These are phyloP conservation scores for Leucoma salicis DNA, from an alignment of 2,888 invertebrate species.

Conservation along the genomic window DNA sequence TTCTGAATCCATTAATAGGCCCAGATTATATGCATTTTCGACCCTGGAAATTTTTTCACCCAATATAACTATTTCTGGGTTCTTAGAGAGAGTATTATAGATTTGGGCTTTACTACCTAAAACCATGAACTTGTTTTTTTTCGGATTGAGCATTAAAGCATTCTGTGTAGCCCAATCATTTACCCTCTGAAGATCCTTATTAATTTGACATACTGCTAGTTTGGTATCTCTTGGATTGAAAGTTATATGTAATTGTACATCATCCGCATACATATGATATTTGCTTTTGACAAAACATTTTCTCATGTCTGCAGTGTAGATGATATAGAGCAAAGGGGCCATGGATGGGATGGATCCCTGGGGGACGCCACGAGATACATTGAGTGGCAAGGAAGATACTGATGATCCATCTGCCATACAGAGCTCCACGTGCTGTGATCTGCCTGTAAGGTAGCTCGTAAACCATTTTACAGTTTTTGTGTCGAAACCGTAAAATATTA, in stretches of 20 bases:
- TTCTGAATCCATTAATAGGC: too few relatives aligned
- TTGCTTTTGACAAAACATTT: not conserved
- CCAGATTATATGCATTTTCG: too few relatives aligned
- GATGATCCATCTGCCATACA: not conserved
- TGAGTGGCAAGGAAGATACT: too few relatives aligned
- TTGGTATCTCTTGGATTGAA: not conserved
- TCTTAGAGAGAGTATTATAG: too few relatives aligned
- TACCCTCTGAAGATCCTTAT: not conserved
- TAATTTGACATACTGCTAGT: too few relatives aligned
- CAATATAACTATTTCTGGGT: too few relatives aligned
- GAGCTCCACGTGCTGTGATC: slow-evolving; percentile 13
- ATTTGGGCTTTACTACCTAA: not conserved
- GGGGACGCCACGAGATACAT: too few relatives aligned
- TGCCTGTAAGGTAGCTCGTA: slow-evolving; percentile 9
- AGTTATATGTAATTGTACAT: not conserved
- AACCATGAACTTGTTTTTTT: not conserved
- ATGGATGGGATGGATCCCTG: too few relatives aligned
- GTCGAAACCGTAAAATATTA: slow-evolving; percentile 18
- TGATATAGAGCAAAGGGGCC: too few relatives aligned
- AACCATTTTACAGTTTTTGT: slow-evolving; percentile 14
- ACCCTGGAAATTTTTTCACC: too few relatives aligned
- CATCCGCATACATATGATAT: slow-evolving; percentile 12
- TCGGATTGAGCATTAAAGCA: not conserved
- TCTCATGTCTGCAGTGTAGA: too few relatives aligned
- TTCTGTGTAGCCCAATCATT: not conserved